Evolutionary conservation across 2,113 vertebrate species (phyloP).

Genomic region (Pelmatolapia mariae): DNA sequence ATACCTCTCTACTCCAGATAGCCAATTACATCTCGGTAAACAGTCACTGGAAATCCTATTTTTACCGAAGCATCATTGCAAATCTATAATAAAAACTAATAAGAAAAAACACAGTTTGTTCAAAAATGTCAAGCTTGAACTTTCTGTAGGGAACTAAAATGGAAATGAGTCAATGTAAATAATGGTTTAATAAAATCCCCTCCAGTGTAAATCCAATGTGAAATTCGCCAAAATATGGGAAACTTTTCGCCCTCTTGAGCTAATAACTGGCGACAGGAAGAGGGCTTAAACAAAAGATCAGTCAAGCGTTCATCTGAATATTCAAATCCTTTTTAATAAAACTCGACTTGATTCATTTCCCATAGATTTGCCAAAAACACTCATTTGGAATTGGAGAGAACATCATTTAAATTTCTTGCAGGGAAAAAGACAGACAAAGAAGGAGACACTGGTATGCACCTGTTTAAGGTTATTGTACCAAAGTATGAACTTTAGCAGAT

Average conservation of each 20-base stretch:
- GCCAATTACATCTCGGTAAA: constrained; percentile 72
- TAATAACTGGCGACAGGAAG: constrained; percentile 73
- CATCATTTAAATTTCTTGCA: constrained; percentile 60
- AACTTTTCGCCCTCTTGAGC: constrained; percentile 74
- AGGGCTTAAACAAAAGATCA: constrained; percentile 79
- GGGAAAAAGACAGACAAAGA: neutral
- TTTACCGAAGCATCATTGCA: constrained; percentile 51
- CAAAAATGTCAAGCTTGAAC: constrained; percentile 70
- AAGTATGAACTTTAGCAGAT: neutral
- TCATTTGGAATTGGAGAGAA: constrained; percentile 52
- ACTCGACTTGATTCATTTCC: constrained; percentile 68
- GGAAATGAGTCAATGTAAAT: constrained; percentile 77
- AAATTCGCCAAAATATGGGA: constrained; percentile 70
- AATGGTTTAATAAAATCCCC: constrained; percentile 76
- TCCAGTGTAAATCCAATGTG: constrained; percentile 70
- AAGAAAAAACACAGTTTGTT: constrained; percentile 61
- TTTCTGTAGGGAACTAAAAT: constrained; percentile 68
- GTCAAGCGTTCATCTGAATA: constrained; percentile 79
- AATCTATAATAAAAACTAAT: constrained; percentile 68
- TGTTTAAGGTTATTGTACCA: constrained; percentile 32
- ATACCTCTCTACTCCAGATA: constrained; percentile 47
- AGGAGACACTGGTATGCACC: constrained; percentile 30
- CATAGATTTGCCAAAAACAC: constrained; percentile 65
- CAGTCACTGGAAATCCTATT: constrained; percentile 44
- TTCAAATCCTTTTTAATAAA: constrained; percentile 78